Evolutionary conservation across 2,113 vertebrate genomes (phyloP).

Genomic region (Nycticebus coucang): DNA sequence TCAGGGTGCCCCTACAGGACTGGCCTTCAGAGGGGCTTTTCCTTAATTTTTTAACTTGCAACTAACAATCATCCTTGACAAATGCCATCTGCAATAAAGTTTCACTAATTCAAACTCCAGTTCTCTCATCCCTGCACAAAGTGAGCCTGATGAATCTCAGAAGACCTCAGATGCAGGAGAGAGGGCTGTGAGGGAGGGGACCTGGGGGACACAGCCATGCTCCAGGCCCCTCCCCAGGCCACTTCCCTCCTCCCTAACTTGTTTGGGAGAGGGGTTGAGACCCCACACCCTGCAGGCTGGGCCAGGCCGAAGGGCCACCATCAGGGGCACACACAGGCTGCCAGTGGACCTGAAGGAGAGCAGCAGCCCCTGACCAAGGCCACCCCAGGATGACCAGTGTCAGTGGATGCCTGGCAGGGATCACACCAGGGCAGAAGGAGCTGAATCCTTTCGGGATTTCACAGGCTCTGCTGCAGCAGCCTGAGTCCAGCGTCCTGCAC

Average conservation of each 20-base stretch:
- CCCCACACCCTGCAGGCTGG: neutral
- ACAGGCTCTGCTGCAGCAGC: too few relatives aligned
- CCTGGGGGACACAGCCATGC: neutral
- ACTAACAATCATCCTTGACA: constrained; percentile 63
- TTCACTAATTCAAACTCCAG: constrained; percentile 49
- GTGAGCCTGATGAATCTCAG: neutral
- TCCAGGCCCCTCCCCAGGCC: neutral
- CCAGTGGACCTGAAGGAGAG: neutral
- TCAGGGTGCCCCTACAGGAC: neutral
- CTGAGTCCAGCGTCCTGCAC: rapidly evolving
- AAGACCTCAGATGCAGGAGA: neutral
- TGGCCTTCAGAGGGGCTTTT: neutral
- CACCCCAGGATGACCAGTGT: neutral
- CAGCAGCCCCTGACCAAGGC: rapidly evolving
- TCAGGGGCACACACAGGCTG: neutral
- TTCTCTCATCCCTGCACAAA: neutral
- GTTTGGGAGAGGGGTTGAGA: neutral
- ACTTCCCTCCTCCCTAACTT: neutral
- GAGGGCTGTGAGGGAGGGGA: rapidly evolving
- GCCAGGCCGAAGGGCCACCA: neutral
- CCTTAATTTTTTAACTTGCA: constrained; percentile 42
- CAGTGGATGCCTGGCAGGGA: rapidly evolving
- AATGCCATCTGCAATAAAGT: constrained; percentile 50
- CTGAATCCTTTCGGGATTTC: neutral
- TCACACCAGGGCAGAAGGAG: neutral